Evolutionary conservation across 2,888 invertebrate species (phyloP), one percentile per base, ranked within the genome.

Genomic region (Acleris cristana): DNA sequence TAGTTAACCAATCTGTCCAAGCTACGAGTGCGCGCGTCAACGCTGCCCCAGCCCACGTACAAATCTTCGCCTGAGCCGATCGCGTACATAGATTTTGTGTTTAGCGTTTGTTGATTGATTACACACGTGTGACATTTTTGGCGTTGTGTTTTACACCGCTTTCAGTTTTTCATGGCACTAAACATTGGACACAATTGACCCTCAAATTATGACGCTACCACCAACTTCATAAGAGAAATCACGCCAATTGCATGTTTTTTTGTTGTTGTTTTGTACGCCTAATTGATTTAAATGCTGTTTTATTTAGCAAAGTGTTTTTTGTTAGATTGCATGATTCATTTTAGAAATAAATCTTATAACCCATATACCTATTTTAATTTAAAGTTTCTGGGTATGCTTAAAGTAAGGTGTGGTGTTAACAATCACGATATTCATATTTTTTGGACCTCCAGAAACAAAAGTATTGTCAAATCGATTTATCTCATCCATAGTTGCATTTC

Each of bases 371-470:
- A 51, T 14, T 57, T 19, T 18, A 51, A 16, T 51, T 51, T 56
- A 40, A 21, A 64, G 51, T 26, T 56, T 64, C 48, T 52, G 51
- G 40, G 44, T 61, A 64, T 70, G 66, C 65, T 69, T 53, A 68
- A 63, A 63, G 57, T 65, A 70, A 66, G 40, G 59, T 60, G 61
- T 52, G 58, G 54, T 58, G 54, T 54, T 61, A 69, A 60, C 68
- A 73, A 76, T 81, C 81, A 87, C 85, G 83, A 87, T 91, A 91
- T 91, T 90, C 91, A 91, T 91, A 91, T 91, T 91, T 91, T 90
- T 91, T 91, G 89, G 81, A 74, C 70, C 71, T 73, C 67, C 54
- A 60, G 68, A 65, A 71, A 62, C 30, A 18, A 59, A 62, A 52
- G 62, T 60, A 49, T 60, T 53, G 49, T 55, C 16, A 57, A 52